Base-by-base conservation (phyloP, 2,888 invertebrate species). In the Horisme vitalbata region DNA sequence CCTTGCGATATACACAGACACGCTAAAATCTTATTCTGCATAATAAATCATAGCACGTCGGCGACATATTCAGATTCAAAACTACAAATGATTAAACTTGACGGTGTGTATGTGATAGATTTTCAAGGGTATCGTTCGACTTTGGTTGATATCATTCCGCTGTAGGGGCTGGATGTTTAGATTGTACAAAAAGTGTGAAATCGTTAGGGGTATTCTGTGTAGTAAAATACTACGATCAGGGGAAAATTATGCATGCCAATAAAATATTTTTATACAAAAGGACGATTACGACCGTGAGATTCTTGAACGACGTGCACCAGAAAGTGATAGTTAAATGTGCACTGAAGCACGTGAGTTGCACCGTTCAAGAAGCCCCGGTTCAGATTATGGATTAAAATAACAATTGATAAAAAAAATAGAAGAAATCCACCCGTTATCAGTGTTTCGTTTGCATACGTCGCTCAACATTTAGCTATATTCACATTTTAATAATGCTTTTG, bases 361-460 rank as follows among this genome's bases (percentile, higher is more conserved):
- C 43, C 37, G 32, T 31, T 53, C 43, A 48, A 44, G 34, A 36
- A 38, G 32, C 54, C 28, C 53, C 27, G 35, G 44, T 36, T 45
- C 37, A 1, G 2, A 5, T 1, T 18, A 37, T 20, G 11, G 4
- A 28, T 30, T 38, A 38, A 13, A 24, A 7, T 33, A 34, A 45
- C 39, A 45, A 53, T 36, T 45, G 24, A 55, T 12, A 30, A 12
- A 49, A 44, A 41, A 46, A 14, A 41, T 26, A 5, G 18, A 6
- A 18, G 6, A 18, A 18, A 38, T 37, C 13, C 30, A 41, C 39
- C 26, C 37, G 27, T 41, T 30, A 38, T n/a, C 18, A 3, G 23
- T 27, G 11, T 43, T 39, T 41, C 34, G 20, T 38, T 46, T 34
- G 27, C 35, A 48, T 46, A 54, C 48, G 46, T 47, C 43, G 45